These are phyloP conservation scores for Eristalinus sepulchralis DNA, from an alignment of 2,888 invertebrate species.

Conservation along the genomic window DNA sequence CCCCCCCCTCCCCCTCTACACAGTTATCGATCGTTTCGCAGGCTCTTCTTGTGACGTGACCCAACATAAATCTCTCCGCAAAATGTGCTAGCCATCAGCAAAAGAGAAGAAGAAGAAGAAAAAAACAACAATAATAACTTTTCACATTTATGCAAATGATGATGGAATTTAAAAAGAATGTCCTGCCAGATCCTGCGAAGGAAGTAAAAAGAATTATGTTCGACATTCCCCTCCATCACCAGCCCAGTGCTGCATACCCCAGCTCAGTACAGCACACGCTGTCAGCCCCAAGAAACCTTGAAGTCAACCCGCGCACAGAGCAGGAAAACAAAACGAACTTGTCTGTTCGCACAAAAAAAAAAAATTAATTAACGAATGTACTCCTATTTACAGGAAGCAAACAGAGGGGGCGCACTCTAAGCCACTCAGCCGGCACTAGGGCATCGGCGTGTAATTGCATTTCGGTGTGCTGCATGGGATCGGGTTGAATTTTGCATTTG, in stretches of 20 bases:
- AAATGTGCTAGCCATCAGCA: not conserved
- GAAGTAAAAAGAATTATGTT: not conserved
- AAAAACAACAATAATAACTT: not conserved
- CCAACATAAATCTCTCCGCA: not conserved
- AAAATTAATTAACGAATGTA: conserved; percentile 66
- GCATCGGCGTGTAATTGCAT: conserved; percentile 58
- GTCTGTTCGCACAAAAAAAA: conserved; percentile 43
- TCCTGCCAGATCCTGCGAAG: not conserved
- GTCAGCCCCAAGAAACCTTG: conserved; percentile 15
- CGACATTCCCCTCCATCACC: not conserved
- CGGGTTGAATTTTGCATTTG: conserved; percentile 59
- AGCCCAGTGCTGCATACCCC: not conserved
- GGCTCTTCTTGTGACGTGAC: not conserved
- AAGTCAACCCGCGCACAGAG: not conserved
- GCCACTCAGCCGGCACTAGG: conserved; percentile 15
- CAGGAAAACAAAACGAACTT: conserved; percentile 2
- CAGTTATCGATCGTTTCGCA: not conserved
- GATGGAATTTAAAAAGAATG: conserved; percentile 16
- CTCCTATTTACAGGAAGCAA: conserved; percentile 44
- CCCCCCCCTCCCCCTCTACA: too few species aligned
- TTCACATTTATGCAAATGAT: conserved; percentile 19
- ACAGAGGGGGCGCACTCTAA: conserved; percentile 26
- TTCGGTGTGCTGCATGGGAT: conserved; percentile 36
- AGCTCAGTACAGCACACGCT: not conserved
- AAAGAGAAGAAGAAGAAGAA: not conserved